Conservation (phyloP, 2,113 vertebrate species). For the Pica pica region DNA sequence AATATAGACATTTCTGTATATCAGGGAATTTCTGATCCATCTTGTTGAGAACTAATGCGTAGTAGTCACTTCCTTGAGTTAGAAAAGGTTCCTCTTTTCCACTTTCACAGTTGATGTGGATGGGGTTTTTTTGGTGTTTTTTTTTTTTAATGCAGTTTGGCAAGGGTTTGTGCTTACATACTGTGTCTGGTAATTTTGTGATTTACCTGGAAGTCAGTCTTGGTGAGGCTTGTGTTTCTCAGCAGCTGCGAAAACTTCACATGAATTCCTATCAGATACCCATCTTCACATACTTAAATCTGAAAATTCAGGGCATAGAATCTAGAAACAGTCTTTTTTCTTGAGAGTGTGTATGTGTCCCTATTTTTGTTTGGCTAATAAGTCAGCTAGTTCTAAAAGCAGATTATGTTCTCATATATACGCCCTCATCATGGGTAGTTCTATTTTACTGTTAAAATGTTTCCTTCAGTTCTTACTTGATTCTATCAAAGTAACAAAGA, state of each 20-base stretch:
- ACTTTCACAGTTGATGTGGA: neutral
- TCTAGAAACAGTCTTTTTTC: neutral
- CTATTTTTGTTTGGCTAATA: neutral
- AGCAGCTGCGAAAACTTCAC: neutral
- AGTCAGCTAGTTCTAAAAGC: neutral
- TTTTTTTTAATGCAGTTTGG: neutral
- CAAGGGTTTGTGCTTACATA: neutral
- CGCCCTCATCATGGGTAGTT: neutral
- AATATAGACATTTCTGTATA: neutral
- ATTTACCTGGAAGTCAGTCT: neutral
- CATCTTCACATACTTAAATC: neutral
- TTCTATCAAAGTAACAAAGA: neutral
- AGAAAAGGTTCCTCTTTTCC: neutral
- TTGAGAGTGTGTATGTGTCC: neutral
- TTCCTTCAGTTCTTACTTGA: neutral
- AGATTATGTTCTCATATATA: neutral
- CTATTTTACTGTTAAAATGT: neutral
- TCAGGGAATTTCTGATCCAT: neutral
- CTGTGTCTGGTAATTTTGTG: neutral
- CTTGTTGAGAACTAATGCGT: neutral
- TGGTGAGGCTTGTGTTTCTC: neutral
- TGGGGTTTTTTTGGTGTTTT: too few species aligned
- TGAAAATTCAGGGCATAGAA: neutral
- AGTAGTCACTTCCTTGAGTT: neutral
- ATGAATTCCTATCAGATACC: fast-evolving